Conservation (phyloP, 2,888 invertebrate genomes). For the Acleris sparsana region DNA sequence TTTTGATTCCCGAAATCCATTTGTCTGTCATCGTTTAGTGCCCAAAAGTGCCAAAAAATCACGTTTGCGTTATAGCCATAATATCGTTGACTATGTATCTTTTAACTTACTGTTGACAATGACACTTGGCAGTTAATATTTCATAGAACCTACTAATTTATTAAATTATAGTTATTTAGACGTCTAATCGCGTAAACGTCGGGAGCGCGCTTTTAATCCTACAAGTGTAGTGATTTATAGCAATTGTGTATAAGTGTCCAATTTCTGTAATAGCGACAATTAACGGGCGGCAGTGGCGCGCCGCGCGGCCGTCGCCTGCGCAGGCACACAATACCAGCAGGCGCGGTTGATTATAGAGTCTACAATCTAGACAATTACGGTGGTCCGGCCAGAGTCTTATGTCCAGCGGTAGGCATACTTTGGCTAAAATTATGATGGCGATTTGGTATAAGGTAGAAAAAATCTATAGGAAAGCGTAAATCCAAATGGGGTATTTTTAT, state of each 20-base stretch:
- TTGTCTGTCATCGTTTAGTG: too few relatives aligned
- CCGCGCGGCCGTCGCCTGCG: slow-evolving; percentile 43
- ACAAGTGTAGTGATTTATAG: slow-evolving; percentile 60
- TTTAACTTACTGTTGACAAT: not conserved
- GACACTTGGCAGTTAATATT: slow-evolving; percentile 3
- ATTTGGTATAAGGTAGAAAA: too few relatives aligned
- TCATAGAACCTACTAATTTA: slow-evolving; percentile 10
- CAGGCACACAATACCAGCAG: slow-evolving; percentile 20
- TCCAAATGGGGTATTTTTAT: too few relatives aligned
- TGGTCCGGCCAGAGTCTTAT: too few relatives aligned
- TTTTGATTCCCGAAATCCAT: too few relatives aligned
- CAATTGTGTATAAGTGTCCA: slow-evolving; percentile 66
- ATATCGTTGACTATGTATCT: not conserved
- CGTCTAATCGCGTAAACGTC: slow-evolving; percentile 50
- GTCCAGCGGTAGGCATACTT: too few relatives aligned
- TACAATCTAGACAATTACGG: not conserved
- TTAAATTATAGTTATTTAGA: slow-evolving; percentile 48
- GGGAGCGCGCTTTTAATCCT: slow-evolving; percentile 47
- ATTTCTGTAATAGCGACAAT: slow-evolving; percentile 70
- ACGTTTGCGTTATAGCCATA: not conserved
- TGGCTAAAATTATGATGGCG: too few relatives aligned
- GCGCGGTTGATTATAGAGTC: too few relatives aligned
- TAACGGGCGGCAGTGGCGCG: slow-evolving; percentile 53
- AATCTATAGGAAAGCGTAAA: too few relatives aligned
- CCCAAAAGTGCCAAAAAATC: too few relatives aligned